Conservation (phyloP, 2,888 invertebrate genomes). For the Lingula anatina region DNA sequence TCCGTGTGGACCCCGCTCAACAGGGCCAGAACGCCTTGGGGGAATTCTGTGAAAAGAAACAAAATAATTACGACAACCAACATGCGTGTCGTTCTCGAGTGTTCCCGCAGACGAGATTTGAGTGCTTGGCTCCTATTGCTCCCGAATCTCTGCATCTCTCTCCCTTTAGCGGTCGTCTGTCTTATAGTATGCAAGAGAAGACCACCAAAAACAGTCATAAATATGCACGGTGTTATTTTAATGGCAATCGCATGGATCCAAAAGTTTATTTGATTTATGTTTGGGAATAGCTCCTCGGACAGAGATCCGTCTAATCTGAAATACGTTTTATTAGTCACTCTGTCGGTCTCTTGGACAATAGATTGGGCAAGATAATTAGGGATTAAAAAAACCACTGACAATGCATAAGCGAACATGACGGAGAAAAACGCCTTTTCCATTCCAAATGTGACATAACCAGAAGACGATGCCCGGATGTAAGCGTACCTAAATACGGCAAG, state of each 20-base stretch:
- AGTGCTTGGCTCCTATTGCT: background rate
- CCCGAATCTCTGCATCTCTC: constrained; percentile 2
- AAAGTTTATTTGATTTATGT: constrained; percentile 60
- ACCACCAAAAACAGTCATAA: constrained; percentile 65
- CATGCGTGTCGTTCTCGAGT: constrained; percentile 79
- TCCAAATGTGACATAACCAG: constrained; percentile 57
- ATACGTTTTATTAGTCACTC: constrained; percentile 19
- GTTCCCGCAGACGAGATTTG: constrained; percentile 24
- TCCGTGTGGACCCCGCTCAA: constrained; percentile 67
- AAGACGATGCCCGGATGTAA: constrained; percentile 67
- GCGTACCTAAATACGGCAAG: constrained; percentile 83
- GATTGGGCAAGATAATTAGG: constrained; percentile 79
- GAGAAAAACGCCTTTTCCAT: constrained; percentile 71
- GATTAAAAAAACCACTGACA: constrained; percentile 74
- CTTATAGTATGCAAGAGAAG: constrained; percentile 40
- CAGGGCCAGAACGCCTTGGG: constrained; percentile 69
- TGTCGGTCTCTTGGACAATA: constrained; percentile 52
- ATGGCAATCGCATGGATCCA: constrained; percentile 88
- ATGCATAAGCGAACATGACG: constrained; percentile 76
- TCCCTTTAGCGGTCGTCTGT: constrained; percentile 15
- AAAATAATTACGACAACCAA: constrained; percentile 76
- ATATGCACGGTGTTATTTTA: constrained; percentile 83
- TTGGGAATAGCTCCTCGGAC: constrained; percentile 19
- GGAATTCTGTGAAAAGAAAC: constrained; percentile 84
- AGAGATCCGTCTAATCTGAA: constrained; percentile 15